Base-by-base conservation (phyloP, 2,888 invertebrate species). In the Tachina lurida region DNA sequence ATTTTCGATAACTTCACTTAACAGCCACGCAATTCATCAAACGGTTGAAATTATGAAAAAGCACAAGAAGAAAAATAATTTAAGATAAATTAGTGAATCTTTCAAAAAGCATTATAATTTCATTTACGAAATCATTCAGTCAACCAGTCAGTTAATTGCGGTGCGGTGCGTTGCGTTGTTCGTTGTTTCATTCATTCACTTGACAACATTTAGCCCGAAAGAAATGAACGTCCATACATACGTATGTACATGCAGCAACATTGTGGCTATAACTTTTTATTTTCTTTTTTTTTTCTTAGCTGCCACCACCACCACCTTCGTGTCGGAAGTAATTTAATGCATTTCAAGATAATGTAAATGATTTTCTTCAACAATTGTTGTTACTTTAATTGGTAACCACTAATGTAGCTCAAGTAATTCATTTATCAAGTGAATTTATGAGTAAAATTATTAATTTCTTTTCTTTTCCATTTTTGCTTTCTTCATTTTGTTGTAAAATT, bases 281-380 rank as follows among this genome's bases (percentile, higher is more conserved):
- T 31, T 31, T 31, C 31, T 56, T 31, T 31, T 17, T 10, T 31
- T 22, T 56, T 13, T n/a, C n/a, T n/a, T n/a, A n/a, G n/a, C 1
- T 56, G 3, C 58, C 39, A 39, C 1, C 43, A 12, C 15, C 39
- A n/a, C 60, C 62, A 74, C 49, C 73, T 74, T 86, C 78, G 70
- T 85, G 85, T 41, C 78, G 78, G 75, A 67, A 82, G 78, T 71
- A 85, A 82, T 85, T 85, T 75, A 78, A 75, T 78, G 75, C 85
- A 82, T 82, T 83, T 79, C 56, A 71, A 75, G 60, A 79, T 79
- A 86, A 82, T 78, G 63, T 78, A 75, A 43, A 78, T 76, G 63
- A 83, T 71, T 86, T 86, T 82, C 75, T 83, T 79, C 45, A 74
- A 52, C 77, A 76, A 76, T 79, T 79, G 65, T 75, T 62, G 75